Conservation (phyloP, 1,140 invertebrate genomes). For the Eurosta solidaginis region DNA sequence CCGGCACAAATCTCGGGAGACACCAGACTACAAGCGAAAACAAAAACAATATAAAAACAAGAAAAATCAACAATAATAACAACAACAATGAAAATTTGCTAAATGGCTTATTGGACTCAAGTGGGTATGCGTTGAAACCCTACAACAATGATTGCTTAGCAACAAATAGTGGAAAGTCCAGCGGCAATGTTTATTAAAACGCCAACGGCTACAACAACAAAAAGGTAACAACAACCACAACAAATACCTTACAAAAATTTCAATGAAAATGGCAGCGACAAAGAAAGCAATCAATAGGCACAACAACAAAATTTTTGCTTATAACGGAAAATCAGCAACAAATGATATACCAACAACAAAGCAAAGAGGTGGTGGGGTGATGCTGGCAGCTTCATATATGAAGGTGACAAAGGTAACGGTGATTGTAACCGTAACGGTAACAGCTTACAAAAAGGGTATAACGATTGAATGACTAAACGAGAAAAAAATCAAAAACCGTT, state of each 20-base stretch:
- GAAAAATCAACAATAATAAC: not conserved
- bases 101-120: not conserved
- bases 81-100: not conserved
- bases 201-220: not conserved
- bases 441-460: not conserved
- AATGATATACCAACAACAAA: too few relatives aligned
- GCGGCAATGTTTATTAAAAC: not conserved
- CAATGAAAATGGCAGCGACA: not conserved
- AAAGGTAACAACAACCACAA: not conserved
- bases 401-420: not conserved
- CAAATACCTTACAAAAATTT: not conserved
- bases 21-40: not conserved
- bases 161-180: not conserved
- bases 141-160: not conserved
- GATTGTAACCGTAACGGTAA: not conserved
- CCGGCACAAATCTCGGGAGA: slow-evolving; percentile 25
- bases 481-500: not conserved
- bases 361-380: too few relatives aligned
- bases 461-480: not conserved
- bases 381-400: not conserved
- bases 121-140: not conserved
- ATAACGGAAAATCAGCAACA: not conserved
- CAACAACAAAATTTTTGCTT: not conserved
- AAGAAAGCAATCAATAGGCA: not conserved
- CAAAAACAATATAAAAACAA: not conserved